Percentiles rank a stretch among this genome's conserved stretches.
phyloP scores from a whole-genome alignment of 1,140 invertebrate species.

The Drosophila setifemur region DNA sequence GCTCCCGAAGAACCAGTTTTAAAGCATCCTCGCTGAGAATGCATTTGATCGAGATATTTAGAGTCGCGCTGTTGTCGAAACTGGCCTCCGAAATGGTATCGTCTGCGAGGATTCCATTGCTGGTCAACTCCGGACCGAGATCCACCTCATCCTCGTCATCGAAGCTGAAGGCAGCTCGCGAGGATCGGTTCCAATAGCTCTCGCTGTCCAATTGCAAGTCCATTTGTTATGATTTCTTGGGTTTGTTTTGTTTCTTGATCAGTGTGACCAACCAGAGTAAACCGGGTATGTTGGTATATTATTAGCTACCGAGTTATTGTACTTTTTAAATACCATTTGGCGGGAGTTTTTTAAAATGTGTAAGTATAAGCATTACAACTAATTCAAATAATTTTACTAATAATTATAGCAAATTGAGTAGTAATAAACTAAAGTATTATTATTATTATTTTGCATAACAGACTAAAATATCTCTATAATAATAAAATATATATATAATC shows the following conservation, averaged over 20 bases:
- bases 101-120: constrained; percentile 69
- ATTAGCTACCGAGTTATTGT: too few species aligned
- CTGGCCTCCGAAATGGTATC: constrained; percentile 75
- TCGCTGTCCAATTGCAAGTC: constrained; percentile 56
- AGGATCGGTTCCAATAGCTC: constrained; percentile 78
- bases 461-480: too few species aligned
- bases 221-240: constrained; percentile 13
- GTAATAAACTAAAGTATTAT: too few species aligned
- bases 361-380: too few species aligned
- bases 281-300: too few species aligned
- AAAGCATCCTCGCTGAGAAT: constrained; percentile 68
- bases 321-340: too few species aligned
- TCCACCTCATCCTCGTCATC: constrained; percentile 73
- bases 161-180: constrained; percentile 76
- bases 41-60: constrained; percentile 69
- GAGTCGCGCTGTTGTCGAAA: constrained; percentile 57
- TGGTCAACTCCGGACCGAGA: constrained; percentile 9
- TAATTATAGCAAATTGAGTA: too few species aligned
- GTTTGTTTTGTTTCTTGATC: not conserved
- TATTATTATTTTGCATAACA: too few species aligned
- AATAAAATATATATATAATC: too few species aligned
- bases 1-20: constrained; percentile 65
- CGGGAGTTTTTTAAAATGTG: too few species aligned
- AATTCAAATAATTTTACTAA: too few species aligned
- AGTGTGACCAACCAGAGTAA: too few species aligned